Base-by-base conservation (phyloP, 2,888 invertebrate species). In the Ochropleura plecta region DNA sequence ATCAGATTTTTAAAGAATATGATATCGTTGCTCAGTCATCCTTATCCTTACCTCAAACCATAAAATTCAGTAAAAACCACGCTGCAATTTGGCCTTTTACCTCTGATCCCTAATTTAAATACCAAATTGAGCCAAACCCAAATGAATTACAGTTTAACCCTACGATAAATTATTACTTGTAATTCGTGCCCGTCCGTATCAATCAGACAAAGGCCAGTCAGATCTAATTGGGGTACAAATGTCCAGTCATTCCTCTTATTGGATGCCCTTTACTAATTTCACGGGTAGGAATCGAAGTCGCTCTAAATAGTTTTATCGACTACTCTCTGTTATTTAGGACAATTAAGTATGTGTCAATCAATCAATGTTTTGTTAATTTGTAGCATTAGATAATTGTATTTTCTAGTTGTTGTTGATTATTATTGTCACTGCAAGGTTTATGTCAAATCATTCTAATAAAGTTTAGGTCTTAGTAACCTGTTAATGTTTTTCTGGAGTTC, bases 161-260 rank as follows among this genome's bases (percentile, higher is more conserved):
- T 70, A 65, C 79, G 78, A 72, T 87, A 77, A 84, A 83, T 87
- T 87, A 86, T 87, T 86, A 48, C 78, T 81, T 60, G 78, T 79
- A 86, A 83, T 86, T 80, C 76, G 71, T 73, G 68, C 63, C 76
- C 79, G 79, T 83, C 79, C 62, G 63, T 77, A 86, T 86, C 83
- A 83, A 87, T 88, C 85, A 73, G 76, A 76, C 81, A 80, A 79
- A 79, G 78, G 78, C 78, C 80, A 76, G 83, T 77, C 89, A 82
- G 73, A 78, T 77, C 85, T 90, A 90, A 90, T 90, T 89, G 87
- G 79, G 83, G 88, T 81, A 87, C 87, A 87, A 90, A 89, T 89
- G 89, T 86, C 87, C 87, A 89, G 91, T 91, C 91, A 91, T 91
- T 88, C 87, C 84, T 90, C 90, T 89, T 90, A 92, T 92, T 91